Evolutionary conservation across 2,888 invertebrate species (phyloP).

Genomic region (Aphodius sticticus): DNA sequence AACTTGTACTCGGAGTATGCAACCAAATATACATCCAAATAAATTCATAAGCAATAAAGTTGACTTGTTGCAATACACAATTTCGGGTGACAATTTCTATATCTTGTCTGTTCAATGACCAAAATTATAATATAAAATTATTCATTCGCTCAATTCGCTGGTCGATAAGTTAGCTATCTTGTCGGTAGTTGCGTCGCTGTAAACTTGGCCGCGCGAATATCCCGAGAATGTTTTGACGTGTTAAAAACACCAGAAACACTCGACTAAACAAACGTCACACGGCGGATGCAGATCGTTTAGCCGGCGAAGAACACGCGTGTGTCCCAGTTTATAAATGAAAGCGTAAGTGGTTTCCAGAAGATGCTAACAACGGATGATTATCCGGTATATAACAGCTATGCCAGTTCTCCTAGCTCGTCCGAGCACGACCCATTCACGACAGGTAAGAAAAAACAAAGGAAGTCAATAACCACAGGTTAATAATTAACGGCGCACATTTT

Average conservation of each 20-base stretch:
- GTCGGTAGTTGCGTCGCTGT: not conserved
- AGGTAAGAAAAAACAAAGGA: constrained; percentile 46
- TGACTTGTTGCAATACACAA: too few relatives aligned
- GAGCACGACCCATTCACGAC: constrained; percentile 52
- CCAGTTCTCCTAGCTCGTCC: constrained; percentile 54
- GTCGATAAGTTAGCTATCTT: not conserved
- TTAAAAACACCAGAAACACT: not conserved
- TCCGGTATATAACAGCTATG: constrained; percentile 50
- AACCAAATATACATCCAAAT: not conserved
- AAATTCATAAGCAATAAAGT: too few relatives aligned
- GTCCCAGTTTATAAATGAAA: constrained; percentile 27
- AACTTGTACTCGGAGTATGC: not conserved
- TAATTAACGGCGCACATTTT: not conserved
- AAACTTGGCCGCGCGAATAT: not conserved
- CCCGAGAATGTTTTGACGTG: constrained; percentile 18
- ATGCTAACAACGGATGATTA: constrained; percentile 54
- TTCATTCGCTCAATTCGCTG: not conserved
- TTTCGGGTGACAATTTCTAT: too few relatives aligned
- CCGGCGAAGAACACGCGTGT: constrained; percentile 16
- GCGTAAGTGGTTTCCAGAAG: constrained; percentile 19
- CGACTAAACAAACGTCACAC: constrained; percentile 15
- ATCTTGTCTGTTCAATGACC: too few relatives aligned
- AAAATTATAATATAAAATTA: too few relatives aligned
- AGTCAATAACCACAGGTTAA: not conserved
- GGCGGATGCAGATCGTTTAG: not conserved